phyloP scores from a whole-genome alignment of 2,888 invertebrate species.

The Lathronympha strigana region DNA sequence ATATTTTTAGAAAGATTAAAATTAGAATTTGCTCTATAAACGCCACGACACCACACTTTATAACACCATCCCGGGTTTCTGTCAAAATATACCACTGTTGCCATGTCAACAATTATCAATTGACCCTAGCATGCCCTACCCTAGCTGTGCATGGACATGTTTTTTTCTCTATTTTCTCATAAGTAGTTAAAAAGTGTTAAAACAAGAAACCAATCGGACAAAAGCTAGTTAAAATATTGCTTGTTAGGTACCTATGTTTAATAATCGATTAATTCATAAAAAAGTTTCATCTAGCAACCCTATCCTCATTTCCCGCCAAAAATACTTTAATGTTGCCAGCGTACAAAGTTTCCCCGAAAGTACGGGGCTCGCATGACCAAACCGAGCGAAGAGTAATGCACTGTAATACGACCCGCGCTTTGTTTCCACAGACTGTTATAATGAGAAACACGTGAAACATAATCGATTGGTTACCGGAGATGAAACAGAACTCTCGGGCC shows the following conservation, averaged over 20 bases:
- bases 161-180: no score
- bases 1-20: no score
- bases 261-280: background rate
- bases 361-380: constrained; percentile 38
- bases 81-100: no score
- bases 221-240: no score
- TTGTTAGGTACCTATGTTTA: background rate
- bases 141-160: no score
- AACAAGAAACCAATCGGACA: no score
- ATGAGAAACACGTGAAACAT: constrained; percentile 42
- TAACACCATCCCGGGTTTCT: no score
- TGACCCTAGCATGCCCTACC: no score
- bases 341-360: constrained; percentile 33
- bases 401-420: constrained; percentile 38
- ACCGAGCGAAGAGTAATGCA: constrained; percentile 41
- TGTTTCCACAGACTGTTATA: constrained; percentile 40
- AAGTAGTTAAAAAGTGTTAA: no score
- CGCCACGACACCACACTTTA: no score
- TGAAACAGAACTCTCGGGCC: constrained; percentile 33
- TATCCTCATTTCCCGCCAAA: constrained; percentile 6
- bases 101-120: no score
- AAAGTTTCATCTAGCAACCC: constrained; percentile 1
- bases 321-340: constrained; percentile 32
- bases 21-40: no score
- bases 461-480: constrained; percentile 41